Percentiles rank a stretch among this genome's conserved stretches.
phyloP scores from a whole-genome alignment of 2,888 invertebrate genomes.

The Arctia plantaginis region DNA sequence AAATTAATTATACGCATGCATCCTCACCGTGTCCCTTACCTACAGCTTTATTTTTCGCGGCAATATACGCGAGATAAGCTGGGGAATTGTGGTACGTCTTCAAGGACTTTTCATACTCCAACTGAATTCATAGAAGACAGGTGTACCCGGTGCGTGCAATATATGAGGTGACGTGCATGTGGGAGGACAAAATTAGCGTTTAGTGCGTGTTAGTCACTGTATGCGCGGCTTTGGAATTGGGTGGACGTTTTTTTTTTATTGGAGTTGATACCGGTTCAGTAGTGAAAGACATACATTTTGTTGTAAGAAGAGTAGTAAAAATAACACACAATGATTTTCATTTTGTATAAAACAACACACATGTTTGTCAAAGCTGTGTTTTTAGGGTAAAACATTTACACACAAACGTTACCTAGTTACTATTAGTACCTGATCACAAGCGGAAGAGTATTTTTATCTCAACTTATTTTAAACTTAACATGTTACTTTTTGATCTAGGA shows the following conservation, averaged over 20 bases:
- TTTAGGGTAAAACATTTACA: too few relatives aligned
- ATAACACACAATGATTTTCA: background rate
- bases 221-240: conserved; percentile 20
- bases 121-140: conserved; percentile 72
- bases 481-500: too few relatives aligned
- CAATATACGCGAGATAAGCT: conserved; percentile 96
- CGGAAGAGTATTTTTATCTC: too few relatives aligned
- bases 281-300: background rate
- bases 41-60: conserved; percentile 96
- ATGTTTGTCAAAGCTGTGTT: background rate
- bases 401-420: too few relatives aligned
- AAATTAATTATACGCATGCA: conserved; percentile 30
- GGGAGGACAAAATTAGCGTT: conserved; percentile 72
- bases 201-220: conserved; percentile 78
- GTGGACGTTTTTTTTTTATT: conserved; percentile 28
- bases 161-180: conserved; percentile 79
- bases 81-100: conserved; percentile 98
- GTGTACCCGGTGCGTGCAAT: conserved; percentile 62
- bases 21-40: conserved; percentile 81
- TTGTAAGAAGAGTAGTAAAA: too few relatives aligned
- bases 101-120: conserved; percentile 96
- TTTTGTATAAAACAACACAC: conserved; percentile 5
- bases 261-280: background rate
- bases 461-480: too few relatives aligned
- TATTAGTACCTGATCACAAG: too few relatives aligned